phyloP scores from a whole-genome alignment of 1,140 invertebrate genomes.

The Marisa cornuarietis region DNA sequence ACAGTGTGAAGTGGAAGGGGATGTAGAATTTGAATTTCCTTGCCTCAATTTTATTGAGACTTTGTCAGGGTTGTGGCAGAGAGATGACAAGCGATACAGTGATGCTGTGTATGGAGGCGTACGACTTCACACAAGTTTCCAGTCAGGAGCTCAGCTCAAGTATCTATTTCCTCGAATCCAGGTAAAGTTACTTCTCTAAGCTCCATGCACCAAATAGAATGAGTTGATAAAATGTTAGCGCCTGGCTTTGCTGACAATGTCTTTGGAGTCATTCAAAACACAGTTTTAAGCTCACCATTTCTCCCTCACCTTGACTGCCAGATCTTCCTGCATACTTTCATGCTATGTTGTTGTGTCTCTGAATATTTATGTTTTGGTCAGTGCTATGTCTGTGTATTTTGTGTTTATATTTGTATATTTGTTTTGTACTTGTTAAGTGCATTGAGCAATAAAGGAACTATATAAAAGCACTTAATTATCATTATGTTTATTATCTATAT shows the following conservation, averaged over 20 bases:
- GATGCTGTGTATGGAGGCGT: slow-evolving; percentile 77
- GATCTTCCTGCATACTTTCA: too few species aligned
- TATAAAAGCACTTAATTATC: too few species aligned
- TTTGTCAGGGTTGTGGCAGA: slow-evolving; percentile 79
- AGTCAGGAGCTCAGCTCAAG: slow-evolving; percentile 72
- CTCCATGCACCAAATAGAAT: not conserved
- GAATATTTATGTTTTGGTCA: too few species aligned
- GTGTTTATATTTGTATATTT: too few species aligned
- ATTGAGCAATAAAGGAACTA: too few species aligned
- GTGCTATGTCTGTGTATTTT: too few species aligned
- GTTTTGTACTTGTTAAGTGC: too few species aligned
- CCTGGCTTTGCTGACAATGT: not conserved
- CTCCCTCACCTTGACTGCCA: too few species aligned
- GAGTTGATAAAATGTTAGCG: not conserved
- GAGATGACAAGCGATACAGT: slow-evolving; percentile 71
- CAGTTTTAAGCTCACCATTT: too few species aligned
- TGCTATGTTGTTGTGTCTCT: too few species aligned
- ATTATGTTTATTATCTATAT: too few species aligned
- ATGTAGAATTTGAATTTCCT: slow-evolving; percentile 84
- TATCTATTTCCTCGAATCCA: slow-evolving; percentile 79
- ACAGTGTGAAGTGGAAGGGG: slow-evolving; percentile 78
- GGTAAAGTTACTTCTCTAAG: slow-evolving; percentile 32
- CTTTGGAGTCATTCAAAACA: not conserved
- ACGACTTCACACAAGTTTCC: slow-evolving; percentile 70
- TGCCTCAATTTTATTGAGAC: slow-evolving; percentile 81